Evolutionary conservation across 1,140 invertebrate genomes (phyloP), one percentile per base, ranked within the genome.

Genomic region (Bicyclus anynana): DNA sequence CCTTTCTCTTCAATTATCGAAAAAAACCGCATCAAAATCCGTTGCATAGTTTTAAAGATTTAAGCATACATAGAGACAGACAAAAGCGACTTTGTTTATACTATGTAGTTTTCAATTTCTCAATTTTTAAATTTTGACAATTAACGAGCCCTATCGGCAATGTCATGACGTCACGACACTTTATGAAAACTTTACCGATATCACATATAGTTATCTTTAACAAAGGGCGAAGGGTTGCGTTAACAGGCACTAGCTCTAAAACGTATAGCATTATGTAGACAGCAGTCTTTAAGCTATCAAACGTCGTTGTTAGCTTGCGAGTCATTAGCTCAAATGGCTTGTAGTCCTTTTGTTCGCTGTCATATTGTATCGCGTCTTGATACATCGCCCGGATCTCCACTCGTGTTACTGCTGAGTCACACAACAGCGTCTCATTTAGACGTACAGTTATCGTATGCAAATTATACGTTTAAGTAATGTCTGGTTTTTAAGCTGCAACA

Each of bases 251-350:
- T 35, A 12, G n/a, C 29, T 35, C 10, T 35, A 35, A 23, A 4
- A 23, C 7, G 13, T 17, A 7, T 16, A 16, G 37, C 13, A 10
- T 40, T 40, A 2, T 35, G 46, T 56, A 46, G 53, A 17, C 20
- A 10, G 13, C 20, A 3, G 18, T 29, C 48, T 13, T 46, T 23
- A 44, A 13, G 23, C 42, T 40, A 23, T 23, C 26, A 23, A 37
- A 9, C 37, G 26, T 21, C 56, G 58, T 23, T 48, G 33, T 53
- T 60, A 48, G 51, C 58, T 53, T 54, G 54, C 51, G 52, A 54
- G 42, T 60, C 58, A 60, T 60, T 60, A 60, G 58, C 58, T 60
- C 48, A 60, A 60, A 60, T 60, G 51, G 46, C 46, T 50, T 60
- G 58, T 59, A 48, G 42, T 53, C 46, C 53, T 59, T 59, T 53